Base-by-base conservation (phyloP, 2,888 invertebrate genomes). In the Tryphoninae sp. region DNA sequence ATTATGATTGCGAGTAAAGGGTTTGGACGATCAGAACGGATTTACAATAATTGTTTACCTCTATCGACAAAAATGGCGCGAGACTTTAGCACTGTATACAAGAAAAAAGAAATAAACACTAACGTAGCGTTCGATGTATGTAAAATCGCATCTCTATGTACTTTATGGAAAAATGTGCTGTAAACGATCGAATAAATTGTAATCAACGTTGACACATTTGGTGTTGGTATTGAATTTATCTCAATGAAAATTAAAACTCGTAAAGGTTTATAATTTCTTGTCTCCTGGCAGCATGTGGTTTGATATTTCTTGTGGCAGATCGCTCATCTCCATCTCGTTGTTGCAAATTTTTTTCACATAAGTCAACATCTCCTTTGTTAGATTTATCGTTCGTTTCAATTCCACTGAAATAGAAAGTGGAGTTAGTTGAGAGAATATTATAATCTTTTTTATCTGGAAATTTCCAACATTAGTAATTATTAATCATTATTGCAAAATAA, bases 111-210 rank as follows among this genome's bases (percentile, higher is more conserved):
- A 61, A 59, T 6, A 40, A 74, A 58, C 51, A 13, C 55, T 45
- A 71, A 75, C 61, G 73, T 82, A 79, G 68, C 72, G 67, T 83
- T 76, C 81, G 77, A 80, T 84, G 84, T 83, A 74, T 83, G 83
- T 82, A 82, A 76, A 84, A 84, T 86, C 84, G 79, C 80, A 75
- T 87, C 78, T 87, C 74, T 85, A 83, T 84, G 84, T 88, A 86
- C 68, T 89, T 85, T 85, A 86, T 85, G 85, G 77, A 86, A 85
- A 87, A 83, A 80, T 87, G 85, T 85, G 84, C 83, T 88, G 82
- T 86, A 86, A 77, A 82, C 83, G 84, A 87, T 87, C 87, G 87
- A 88, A 88, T 88, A 81, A 86, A 86, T 84, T 84, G 76, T 83
- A 85, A 78, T 78, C 81, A 78, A 58, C 81, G 73, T 81, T 81